phyloP scores from a whole-genome alignment of 2,113 vertebrate genomes.

The Bufo bufo region DNA sequence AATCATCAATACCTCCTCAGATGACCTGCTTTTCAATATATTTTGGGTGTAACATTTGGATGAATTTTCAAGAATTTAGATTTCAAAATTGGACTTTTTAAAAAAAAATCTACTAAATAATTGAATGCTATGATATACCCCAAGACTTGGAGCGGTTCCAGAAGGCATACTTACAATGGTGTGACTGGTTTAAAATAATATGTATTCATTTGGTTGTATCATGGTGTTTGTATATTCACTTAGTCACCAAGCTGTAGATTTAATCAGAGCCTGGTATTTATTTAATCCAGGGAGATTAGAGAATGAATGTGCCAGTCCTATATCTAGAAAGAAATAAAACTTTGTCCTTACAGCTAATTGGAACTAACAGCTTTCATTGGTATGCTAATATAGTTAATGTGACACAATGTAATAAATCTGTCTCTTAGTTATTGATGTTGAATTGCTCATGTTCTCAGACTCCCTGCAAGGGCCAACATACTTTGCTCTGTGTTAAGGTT shows the following conservation, averaged over 20 bases:
- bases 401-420: constrained; percentile 52
- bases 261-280: not conserved
- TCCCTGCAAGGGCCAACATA: constrained; percentile 38
- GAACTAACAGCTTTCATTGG: constrained; percentile 61
- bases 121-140: not conserved
- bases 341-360: constrained; percentile 53
- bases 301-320: constrained; percentile 37
- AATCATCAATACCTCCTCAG: constrained; percentile 1
- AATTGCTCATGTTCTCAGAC: constrained; percentile 50
- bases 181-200: constrained; percentile 7
- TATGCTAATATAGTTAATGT: constrained; percentile 55
- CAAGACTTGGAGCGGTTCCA: constrained; percentile 1
- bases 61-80: not conserved
- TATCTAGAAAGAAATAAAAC: constrained; percentile 45
- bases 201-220: constrained; percentile 35
- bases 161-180: constrained; percentile 24
- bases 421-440: constrained; percentile 10
- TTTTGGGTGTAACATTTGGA: constrained; percentile 24
- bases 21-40: not conserved
- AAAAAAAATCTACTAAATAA: constrained; percentile 19
- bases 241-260: constrained; percentile 14
- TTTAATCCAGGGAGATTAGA: constrained; percentile 27
- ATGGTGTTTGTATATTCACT: not conserved
- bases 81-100: constrained; percentile 3
- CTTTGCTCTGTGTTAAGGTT: constrained; percentile 45